A percentile compares a stretch with the other conserved stretches of the same genome.
Evolutionary conservation across 2,797 vertebrate species (phyloP).

Genomic region (Phalloptychus januarius): DNA sequence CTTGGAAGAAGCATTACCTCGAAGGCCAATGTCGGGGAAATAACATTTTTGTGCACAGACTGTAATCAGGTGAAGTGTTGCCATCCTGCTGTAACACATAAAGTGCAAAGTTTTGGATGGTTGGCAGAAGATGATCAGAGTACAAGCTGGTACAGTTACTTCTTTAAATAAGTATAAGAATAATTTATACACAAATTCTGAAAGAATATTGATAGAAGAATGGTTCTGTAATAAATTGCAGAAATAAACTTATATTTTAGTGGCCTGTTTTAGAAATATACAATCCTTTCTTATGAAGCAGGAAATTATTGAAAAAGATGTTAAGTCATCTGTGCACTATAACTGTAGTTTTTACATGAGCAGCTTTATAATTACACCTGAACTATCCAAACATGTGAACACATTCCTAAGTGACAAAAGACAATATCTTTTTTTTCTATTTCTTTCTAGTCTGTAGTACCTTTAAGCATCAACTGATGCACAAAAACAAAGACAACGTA

Average conservation of each 20-base stretch:
- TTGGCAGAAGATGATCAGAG: neutral
- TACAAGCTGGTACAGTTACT: neutral
- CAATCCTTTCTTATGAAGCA: rapidly evolving
- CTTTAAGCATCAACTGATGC: constrained; percentile 37
- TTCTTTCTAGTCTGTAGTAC: neutral
- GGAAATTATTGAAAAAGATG: neutral
- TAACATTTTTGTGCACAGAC: neutral
- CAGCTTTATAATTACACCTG: too few relatives aligned
- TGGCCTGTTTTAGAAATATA: neutral
- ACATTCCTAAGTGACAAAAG: neutral
- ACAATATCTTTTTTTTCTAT: neutral
- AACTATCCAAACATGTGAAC: neutral
- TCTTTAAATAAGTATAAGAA: neutral
- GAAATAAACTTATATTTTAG: neutral
- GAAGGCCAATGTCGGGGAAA: neutral
- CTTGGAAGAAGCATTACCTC: neutral
- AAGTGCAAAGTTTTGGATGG: neutral
- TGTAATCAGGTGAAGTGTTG: neutral
- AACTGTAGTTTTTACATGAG: neutral
- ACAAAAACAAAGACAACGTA: constrained; percentile 25
- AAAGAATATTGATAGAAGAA: neutral
- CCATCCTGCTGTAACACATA: neutral
- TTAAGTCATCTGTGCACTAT: neutral
- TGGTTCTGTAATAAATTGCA: neutral
- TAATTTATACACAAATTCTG: neutral